Evolutionary conservation across 2,888 invertebrate genomes (phyloP), one percentile per base, ranked within the genome.

Genomic region (Quadriops clusia): DNA sequence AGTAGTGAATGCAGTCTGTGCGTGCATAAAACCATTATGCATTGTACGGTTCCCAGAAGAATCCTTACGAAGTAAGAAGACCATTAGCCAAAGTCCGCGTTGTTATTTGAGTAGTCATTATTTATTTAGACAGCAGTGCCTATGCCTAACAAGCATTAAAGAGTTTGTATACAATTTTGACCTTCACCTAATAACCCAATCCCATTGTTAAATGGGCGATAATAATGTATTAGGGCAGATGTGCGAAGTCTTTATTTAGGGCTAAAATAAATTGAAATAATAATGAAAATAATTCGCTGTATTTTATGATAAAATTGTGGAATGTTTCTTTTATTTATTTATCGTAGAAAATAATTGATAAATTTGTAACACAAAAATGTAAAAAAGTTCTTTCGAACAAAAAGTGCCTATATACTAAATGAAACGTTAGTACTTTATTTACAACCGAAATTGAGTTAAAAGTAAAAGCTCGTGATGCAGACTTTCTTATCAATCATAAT

Each of bases 401-500:
- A n/a, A n/a, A n/a, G n/a, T n/a, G n/a, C n/a, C n/a, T n/a, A n/a
- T n/a, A n/a, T n/a, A n/a, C n/a, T n/a, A n/a, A n/a, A n/a, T n/a
- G n/a, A n/a, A n/a, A n/a, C n/a, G n/a, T n/a, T n/a, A n/a, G n/a
- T n/a, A n/a, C n/a, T n/a, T n/a, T n/a, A n/a, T n/a, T n/a, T n/a
- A n/a, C n/a, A n/a, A n/a, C n/a, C n/a, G n/a, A n/a, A n/a, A n/a
- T n/a, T n/a, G n/a, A n/a, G n/a, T n/a, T n/a, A n/a, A n/a, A n/a
- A n/a, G n/a, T n/a, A n/a, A 21, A 5, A 21, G 2, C 10, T 21
- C 5, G 21, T 5, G 5, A 48, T 46, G 49, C 49, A 54, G 51
- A 55, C 58, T 56, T 53, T 53, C 53, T 56, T 59, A 60, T 60
- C 60, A 60, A 60, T 60, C 60, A 59, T 59, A 58, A 60, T 60